A percentile compares a stretch with the other conserved stretches of the same genome.
These are phyloP conservation scores for Aricia agestis DNA, from an alignment of 1,140 invertebrate genomes.

Conservation along the genomic window DNA sequence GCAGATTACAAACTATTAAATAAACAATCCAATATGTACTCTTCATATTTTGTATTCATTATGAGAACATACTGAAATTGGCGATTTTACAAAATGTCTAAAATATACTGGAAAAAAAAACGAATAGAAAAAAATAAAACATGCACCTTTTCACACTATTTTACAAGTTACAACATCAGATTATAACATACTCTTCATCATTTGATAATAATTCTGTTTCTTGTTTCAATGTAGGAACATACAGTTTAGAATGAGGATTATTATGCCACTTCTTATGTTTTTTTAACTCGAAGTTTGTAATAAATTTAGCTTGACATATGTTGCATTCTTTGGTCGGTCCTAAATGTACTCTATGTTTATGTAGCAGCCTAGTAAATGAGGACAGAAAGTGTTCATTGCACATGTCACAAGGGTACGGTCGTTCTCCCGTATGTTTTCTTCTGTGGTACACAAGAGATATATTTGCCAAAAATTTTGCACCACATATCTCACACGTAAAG, in stretches of 20 bases:
- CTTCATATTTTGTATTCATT: too few species aligned
- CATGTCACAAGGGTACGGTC: slow-evolving; percentile 52
- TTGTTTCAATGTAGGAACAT: slow-evolving; percentile 23
- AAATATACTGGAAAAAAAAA: too few species aligned
- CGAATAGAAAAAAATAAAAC: too few species aligned
- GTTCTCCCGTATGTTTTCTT: slow-evolving; percentile 56
- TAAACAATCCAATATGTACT: too few species aligned
- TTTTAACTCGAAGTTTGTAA: slow-evolving; percentile 33
- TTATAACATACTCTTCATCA: too few species aligned
- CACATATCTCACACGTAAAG: slow-evolving; percentile 51
- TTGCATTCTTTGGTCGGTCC: slow-evolving; percentile 47
- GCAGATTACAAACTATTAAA: too few species aligned
- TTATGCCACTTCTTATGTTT: slow-evolving; percentile 52
- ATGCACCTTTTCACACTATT: too few species aligned
- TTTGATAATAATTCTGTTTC: background rate
- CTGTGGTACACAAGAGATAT: slow-evolving; percentile 51
- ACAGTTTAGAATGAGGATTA: slow-evolving; percentile 54
- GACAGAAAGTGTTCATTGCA: slow-evolving; percentile 58
- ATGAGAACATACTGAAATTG: too few species aligned
- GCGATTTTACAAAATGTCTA: too few species aligned
- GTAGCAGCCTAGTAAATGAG: slow-evolving; percentile 54
- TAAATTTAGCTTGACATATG: slow-evolving; percentile 51
- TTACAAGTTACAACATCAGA: too few species aligned
- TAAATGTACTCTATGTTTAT: slow-evolving; percentile 52
- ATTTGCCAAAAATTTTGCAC: slow-evolving; percentile 50